Conservation (phyloP, 1,140 invertebrate genomes). For the Megalonaias nervosa region DNA sequence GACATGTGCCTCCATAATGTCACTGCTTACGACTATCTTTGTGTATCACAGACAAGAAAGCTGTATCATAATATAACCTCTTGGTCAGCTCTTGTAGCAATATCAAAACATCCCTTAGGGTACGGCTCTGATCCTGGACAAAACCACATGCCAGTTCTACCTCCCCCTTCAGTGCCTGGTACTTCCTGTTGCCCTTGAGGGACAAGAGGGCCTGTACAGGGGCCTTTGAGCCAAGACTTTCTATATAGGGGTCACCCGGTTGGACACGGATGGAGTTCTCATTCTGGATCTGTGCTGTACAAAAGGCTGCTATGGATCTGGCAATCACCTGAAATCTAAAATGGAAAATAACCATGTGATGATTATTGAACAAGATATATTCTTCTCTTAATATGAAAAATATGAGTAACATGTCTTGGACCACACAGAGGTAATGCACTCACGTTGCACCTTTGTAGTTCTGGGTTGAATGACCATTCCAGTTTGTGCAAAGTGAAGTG, state of each 20-base stretch:
- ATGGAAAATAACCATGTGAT: conserved; percentile 1
- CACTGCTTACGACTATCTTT: no score
- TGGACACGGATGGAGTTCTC: conserved; percentile 21
- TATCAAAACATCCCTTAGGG: conserved; percentile 25
- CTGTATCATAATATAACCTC: conserved; percentile 23
- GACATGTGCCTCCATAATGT: no score
- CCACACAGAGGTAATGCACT: no score
- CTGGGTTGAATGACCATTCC: no score
- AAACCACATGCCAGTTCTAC: conserved; percentile 25
- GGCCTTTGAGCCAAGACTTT: conserved; percentile 9
- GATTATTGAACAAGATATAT: neutral
- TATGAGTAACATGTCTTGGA: no score
- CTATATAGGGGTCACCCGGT: conserved; percentile 1
- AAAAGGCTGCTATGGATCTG: conserved; percentile 27
- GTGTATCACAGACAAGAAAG: conserved; percentile 24
- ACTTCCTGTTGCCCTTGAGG: conserved; percentile 29
- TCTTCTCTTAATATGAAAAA: no score
- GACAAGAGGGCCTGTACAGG: conserved; percentile 20
- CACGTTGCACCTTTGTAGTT: no score
- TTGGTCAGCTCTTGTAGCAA: conserved; percentile 13
- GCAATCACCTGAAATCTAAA: conserved; percentile 27
- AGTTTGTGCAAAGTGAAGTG: no score
- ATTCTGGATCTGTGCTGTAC: conserved; percentile 16
- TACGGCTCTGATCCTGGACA: conserved; percentile 33
- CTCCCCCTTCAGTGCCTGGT: conserved; percentile 30